These are phyloP conservation scores for Monopis laevigella DNA, from an alignment of 2,888 invertebrate species.

Conservation along the genomic window DNA sequence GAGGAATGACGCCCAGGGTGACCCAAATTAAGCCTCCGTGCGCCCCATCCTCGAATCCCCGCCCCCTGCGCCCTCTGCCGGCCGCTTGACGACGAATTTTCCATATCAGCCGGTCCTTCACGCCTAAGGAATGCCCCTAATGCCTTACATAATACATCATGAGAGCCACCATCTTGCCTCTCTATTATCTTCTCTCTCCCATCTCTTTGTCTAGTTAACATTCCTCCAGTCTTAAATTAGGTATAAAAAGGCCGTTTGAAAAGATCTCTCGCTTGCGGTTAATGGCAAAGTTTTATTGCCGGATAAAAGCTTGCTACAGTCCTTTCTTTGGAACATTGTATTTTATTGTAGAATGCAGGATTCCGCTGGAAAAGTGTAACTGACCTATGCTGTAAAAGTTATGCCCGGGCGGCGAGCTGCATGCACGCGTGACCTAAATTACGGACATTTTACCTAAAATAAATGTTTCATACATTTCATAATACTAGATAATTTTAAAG, in stretches of 20 bases:
- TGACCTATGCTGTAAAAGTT: slow-evolving; percentile 39
- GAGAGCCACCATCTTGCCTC: slow-evolving; percentile 27
- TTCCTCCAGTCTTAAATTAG: too few species aligned
- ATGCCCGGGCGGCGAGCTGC: not conserved
- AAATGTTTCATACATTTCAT: too few species aligned
- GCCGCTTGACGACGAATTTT: slow-evolving; percentile 58
- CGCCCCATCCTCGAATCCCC: slow-evolving; percentile 35
- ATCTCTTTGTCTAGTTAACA: slow-evolving; percentile 26
- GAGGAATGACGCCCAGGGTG: slow-evolving; percentile 65
- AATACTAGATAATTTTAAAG: too few species aligned
- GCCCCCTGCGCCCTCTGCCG: slow-evolving; percentile 33
- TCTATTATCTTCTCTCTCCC: slow-evolving; percentile 33
- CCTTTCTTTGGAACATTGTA: too few species aligned
- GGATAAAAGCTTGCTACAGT: too few species aligned
- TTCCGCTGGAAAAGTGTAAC: too few species aligned
- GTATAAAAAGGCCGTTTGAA: too few species aligned
- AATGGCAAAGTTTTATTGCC: too few species aligned
- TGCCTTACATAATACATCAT: slow-evolving; percentile 36
- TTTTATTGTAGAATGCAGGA: too few species aligned
- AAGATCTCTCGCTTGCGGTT: too few species aligned
- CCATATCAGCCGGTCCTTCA: slow-evolving; percentile 58
- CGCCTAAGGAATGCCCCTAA: slow-evolving; percentile 48
- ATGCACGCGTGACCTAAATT: slow-evolving; percentile 9
- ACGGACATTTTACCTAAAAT: not conserved
- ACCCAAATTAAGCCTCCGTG: slow-evolving; percentile 65